These are phyloP conservation scores for Brachionus asplanchnoidis DNA, from an alignment of 1,140 invertebrate genomes.

Conservation along the genomic window DNA sequence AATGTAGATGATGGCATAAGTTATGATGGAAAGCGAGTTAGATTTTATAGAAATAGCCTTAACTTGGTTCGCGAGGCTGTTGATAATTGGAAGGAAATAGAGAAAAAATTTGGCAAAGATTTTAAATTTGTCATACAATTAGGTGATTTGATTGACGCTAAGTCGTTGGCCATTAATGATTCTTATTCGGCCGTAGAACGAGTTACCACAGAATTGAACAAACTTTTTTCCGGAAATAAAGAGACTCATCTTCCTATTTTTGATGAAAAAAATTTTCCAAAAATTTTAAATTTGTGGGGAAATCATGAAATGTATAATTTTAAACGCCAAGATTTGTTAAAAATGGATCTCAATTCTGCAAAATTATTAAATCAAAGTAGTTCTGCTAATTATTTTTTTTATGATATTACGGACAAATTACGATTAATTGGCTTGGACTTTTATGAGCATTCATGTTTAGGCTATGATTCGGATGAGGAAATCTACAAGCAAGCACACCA, in stretches of 20 bases:
- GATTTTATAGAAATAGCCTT: conserved; percentile 52
- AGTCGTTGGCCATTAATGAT: conserved; percentile 44
- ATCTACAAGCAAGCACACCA: conserved; percentile 44
- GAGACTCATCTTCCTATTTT: conserved; percentile 43
- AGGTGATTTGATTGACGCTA: conserved; percentile 56
- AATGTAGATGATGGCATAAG: conserved; percentile 52
- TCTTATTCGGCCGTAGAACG: conserved; percentile 41
- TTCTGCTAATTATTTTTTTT: conserved; percentile 20
- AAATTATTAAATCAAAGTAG: neutral
- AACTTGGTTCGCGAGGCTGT: conserved; percentile 49
- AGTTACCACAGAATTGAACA: conserved; percentile 9
- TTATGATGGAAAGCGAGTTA: conserved; percentile 46
- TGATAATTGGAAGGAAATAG: conserved; percentile 47
- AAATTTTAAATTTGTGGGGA: conserved; percentile 51
- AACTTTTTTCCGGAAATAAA: conserved; percentile 42
- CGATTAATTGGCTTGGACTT: conserved; percentile 47
- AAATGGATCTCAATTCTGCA: conserved; percentile 43
- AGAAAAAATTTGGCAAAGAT: neutral
- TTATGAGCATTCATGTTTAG: conserved; percentile 53
- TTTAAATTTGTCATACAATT: conserved; percentile 53
- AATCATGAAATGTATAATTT: conserved; percentile 58
- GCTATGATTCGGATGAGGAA: conserved; percentile 44
- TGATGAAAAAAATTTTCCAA: conserved; percentile 35
- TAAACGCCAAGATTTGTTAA: conserved; percentile 45
- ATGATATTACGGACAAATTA: conserved; percentile 14